phyloP scores from a whole-genome alignment of 2,113 vertebrate species.

The Marcusenius ussheri region DNA sequence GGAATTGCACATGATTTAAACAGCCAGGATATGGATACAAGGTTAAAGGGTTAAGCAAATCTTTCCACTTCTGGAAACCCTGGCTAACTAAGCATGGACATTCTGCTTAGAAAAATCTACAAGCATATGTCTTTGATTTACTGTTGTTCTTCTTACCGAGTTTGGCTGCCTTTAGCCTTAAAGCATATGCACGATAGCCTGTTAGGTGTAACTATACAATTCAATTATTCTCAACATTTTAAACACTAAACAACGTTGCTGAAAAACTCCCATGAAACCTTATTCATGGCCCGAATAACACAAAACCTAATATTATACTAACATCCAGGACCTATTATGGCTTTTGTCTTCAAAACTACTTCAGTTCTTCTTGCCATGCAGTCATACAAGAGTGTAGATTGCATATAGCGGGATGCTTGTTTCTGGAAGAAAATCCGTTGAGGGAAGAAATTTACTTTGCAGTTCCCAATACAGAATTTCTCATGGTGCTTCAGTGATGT shows the following conservation, averaged over 20 bases:
- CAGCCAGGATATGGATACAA: not conserved
- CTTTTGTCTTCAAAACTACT: not conserved
- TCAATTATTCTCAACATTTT: not conserved
- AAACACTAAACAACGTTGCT: not conserved
- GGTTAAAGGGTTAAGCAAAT: not conserved
- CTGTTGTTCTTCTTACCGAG: not conserved
- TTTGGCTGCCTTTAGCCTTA: constrained; percentile 20
- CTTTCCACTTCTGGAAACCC: not conserved
- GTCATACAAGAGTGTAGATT: not conserved
- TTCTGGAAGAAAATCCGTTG: not conserved
- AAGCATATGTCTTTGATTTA: constrained; percentile 33
- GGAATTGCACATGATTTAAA: not conserved
- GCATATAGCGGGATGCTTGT: not conserved
- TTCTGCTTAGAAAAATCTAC: not conserved
- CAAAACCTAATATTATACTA: not conserved
- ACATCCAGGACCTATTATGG: not conserved
- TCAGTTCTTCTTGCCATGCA: not conserved
- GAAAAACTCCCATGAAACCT: not conserved
- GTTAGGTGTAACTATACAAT: not conserved
- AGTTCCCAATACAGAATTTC: not conserved
- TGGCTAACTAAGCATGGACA: not conserved
- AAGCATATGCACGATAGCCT: constrained; percentile 1
- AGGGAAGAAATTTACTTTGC: not conserved
- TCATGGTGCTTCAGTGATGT: not conserved
- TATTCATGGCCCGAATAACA: not conserved